These are phyloP conservation scores for Lutjanus erythropterus DNA, from an alignment of 2,113 vertebrate genomes.

Conservation along the genomic window DNA sequence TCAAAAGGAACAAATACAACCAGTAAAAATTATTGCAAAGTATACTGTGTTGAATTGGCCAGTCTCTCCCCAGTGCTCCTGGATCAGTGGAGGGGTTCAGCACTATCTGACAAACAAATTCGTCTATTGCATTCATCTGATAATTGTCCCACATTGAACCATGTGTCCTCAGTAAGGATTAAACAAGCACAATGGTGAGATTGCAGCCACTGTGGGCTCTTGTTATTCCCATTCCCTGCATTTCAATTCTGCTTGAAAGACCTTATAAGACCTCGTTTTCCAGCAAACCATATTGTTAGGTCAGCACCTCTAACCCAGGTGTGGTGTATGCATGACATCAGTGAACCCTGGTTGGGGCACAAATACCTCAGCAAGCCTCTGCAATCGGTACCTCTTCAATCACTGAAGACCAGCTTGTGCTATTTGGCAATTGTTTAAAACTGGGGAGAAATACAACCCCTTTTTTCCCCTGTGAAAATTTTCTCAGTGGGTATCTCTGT, in stretches of 20 bases:
- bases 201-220: neutral
- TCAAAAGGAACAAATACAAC: neutral
- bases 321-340: slow-evolving; percentile 19
- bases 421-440: slow-evolving; percentile 2
- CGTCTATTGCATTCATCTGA: neutral
- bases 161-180: neutral
- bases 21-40: neutral
- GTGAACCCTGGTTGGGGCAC: slow-evolving; percentile 17
- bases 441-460: slow-evolving; percentile 11
- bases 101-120: too few species aligned
- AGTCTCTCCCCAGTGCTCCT: neutral
- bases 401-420: slow-evolving; percentile 24
- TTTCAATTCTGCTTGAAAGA: slow-evolving; percentile 32
- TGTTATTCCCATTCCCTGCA: slow-evolving; percentile 5
- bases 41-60: neutral
- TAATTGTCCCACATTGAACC: neutral
- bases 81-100: neutral
- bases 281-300: slow-evolving; percentile 24
- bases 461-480: neutral
- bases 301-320: slow-evolving; percentile 23
- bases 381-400: slow-evolving; percentile 27
- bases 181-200: neutral
- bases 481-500: slow-evolving; percentile 9
- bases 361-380: slow-evolving; percentile 15
- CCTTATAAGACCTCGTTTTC: slow-evolving; percentile 38